These are phyloP conservation scores for Lagorchestes hirsutus DNA, from an alignment of 2,797 vertebrate species.

Conservation along the genomic window DNA sequence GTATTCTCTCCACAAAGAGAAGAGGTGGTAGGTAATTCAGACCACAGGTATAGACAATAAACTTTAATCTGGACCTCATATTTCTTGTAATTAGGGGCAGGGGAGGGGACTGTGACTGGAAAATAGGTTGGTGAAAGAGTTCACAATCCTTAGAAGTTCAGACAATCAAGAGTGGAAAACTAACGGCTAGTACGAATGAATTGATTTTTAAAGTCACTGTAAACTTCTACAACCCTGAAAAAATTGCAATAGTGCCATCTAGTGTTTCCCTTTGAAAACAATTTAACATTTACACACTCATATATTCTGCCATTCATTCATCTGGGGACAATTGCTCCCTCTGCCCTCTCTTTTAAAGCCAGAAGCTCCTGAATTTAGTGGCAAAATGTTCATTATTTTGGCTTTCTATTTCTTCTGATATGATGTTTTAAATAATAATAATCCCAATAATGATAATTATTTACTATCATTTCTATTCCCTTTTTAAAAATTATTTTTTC, in stretches of 20 bases:
- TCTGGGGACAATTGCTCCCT: not conserved
- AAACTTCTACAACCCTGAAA: conserved; percentile 51
- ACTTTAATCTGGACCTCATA: not conserved
- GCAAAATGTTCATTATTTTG: not conserved
- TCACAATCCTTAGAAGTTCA: not conserved
- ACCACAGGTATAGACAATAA: not conserved
- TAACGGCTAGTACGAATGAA: not conserved
- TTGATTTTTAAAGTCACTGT: not conserved
- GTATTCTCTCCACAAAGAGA: not conserved
- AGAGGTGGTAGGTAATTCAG: not conserved
- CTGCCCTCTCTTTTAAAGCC: not conserved
- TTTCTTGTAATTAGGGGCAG: not conserved
- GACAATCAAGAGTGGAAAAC: not conserved
- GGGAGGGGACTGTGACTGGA: not conserved
- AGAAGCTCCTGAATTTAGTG: not conserved
- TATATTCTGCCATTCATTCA: not conserved
- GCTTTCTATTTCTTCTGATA: not conserved
- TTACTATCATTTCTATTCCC: not conserved
- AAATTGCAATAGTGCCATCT: conserved; percentile 84
- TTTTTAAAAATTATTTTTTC: not conserved
- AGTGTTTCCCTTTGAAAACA: conserved; percentile 75
- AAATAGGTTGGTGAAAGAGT: not conserved
- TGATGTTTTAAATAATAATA: not conserved
- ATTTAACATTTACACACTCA: conserved; percentile 41
- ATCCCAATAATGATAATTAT: not conserved